phyloP scores from a whole-genome alignment of 2,113 vertebrate genomes.

The Corynorhinus townsendii region DNA sequence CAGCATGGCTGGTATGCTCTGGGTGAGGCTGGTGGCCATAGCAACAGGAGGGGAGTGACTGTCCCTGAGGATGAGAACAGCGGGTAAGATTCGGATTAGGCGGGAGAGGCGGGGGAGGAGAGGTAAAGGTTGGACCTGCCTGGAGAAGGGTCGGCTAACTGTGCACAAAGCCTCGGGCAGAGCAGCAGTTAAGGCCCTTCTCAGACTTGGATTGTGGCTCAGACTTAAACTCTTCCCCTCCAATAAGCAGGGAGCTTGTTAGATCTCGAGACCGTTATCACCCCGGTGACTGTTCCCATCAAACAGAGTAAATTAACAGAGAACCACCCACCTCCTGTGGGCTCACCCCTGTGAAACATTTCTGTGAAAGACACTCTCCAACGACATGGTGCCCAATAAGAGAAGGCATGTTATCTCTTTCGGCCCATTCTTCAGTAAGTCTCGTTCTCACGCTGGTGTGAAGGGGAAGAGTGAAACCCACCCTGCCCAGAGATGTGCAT shows the following conservation, averaged over 20 bases:
- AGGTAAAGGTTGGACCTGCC: background rate
- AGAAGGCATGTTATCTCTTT: background rate
- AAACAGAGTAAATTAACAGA: background rate
- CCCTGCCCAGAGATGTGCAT: rapidly evolving
- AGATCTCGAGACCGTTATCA: background rate
- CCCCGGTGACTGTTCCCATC: background rate
- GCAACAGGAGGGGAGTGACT: slow-evolving; percentile 36
- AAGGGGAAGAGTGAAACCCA: background rate
- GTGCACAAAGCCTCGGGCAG: background rate
- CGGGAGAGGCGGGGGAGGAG: background rate
- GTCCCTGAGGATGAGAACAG: slow-evolving; percentile 5
- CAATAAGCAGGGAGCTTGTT: background rate
- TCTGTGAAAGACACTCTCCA: background rate
- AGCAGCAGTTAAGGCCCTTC: background rate
- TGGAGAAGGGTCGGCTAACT: background rate
- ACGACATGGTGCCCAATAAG: background rate
- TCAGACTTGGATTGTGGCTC: background rate
- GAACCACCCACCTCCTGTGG: background rate
- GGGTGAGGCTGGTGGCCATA: slow-evolving; percentile 48
- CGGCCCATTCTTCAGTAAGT: background rate
- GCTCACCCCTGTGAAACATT: background rate
- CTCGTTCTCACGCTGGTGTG: background rate
- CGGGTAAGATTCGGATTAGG: background rate
- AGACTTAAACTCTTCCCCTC: background rate
- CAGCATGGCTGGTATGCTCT: slow-evolving; percentile 47